phyloP scores from a whole-genome alignment of 2,113 vertebrate genomes.

The Coptodon bakossiorum region DNA sequence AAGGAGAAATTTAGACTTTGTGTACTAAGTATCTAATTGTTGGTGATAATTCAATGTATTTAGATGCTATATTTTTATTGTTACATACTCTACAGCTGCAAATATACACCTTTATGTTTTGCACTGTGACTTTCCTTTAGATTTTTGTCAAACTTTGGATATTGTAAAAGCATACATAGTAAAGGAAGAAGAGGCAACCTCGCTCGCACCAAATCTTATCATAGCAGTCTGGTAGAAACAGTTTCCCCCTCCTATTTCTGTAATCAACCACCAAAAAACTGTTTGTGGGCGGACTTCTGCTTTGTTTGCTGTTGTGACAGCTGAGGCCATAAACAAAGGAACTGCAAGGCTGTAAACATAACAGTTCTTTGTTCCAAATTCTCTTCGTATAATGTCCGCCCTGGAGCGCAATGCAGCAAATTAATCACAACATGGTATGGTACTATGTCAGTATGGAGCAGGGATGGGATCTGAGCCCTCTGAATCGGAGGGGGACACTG shows the following conservation, averaged over 20 bases:
- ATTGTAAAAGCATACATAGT: background rate
- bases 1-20: background rate
- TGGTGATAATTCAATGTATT: background rate
- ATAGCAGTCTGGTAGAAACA: background rate
- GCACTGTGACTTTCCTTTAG: background rate
- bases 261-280: background rate
- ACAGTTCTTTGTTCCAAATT: background rate
- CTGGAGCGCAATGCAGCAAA: background rate
- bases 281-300: background rate
- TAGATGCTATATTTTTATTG: background rate
- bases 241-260: background rate
- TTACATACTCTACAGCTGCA: background rate
- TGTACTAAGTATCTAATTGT: background rate
- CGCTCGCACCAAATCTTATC: background rate
- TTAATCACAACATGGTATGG: slow-evolving; percentile 1
- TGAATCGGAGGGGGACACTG: background rate
- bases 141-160: background rate
- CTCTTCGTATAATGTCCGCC: background rate
- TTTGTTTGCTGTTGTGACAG: background rate
- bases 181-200: background rate
- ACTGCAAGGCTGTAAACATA: background rate
- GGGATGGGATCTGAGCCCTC: background rate
- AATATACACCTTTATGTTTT: background rate
- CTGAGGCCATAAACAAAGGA: background rate
- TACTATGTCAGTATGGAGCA: background rate